Evolutionary conservation across 2,113 vertebrate species (phyloP), one percentile per base, ranked within the genome.

Genomic region (Proterorhinus semilunaris): DNA sequence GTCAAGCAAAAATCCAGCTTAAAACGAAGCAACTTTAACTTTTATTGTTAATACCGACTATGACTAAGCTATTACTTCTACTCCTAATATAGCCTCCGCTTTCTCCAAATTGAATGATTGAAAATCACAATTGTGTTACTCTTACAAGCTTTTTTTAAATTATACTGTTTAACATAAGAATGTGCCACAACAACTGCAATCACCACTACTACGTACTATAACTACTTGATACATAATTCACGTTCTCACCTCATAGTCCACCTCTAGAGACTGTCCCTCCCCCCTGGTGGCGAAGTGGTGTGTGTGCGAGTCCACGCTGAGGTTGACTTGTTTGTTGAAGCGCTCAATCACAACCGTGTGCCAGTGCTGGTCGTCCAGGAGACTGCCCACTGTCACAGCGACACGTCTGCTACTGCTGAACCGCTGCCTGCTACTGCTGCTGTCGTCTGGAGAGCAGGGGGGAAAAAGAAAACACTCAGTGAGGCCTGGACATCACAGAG

Each of bases 301-400:
- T 0, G 93, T 95, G 83, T 98, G 88, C 58, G 92, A 89, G 86
- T 99, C 98, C 87, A 99, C 94, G 0, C 95, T 98, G 85, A 99
- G 95, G 91, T 99, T 99, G 52, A 98, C 96, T 76, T 96, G 96
- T 81, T 94, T 97, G 91, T 97, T 97, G 82, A 96, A 97, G 46
- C 98, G 93, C 76, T 99, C 98, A 0, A 99, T 93, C 58, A 96
- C 94, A 53, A 98, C 96, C 0, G 95, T 94, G 76, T 99, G 98
- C 98, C 98, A 99, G 70, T 97, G 96, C 78, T 97, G 96, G 83
- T 99, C 98, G 48, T 99, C 98, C 72, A 99, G 89, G 68, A 99
- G 94, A 66, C 96, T 99, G 77, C 98, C 96, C 84, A 98, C 89
- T 2, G 92, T 94, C 68, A 94, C 89, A 0, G 94, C 92, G 0